A percentile compares a stretch with the other conserved stretches of the same genome.
These are phyloP conservation scores for Diaprepes abbreviatus DNA, from an alignment of 2,888 invertebrate species.

Conservation along the genomic window DNA sequence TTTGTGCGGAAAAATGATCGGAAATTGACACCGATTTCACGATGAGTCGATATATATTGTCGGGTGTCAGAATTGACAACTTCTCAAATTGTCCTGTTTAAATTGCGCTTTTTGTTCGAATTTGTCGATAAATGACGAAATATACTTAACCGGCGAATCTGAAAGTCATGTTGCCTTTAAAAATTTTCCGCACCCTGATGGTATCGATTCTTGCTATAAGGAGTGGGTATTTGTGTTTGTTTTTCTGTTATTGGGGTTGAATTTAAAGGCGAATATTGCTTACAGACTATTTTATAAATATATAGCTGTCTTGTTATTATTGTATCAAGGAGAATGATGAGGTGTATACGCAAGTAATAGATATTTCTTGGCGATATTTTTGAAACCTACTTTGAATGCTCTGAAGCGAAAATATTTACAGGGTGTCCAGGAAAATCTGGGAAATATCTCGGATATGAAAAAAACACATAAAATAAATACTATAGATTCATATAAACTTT, in stretches of 20 bases:
- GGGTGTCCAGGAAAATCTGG: too few species aligned
- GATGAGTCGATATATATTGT: not conserved
- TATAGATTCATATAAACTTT: too few species aligned
- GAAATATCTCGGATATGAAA: too few species aligned
- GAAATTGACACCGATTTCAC: conserved; percentile 20
- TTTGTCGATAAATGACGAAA: conserved; percentile 10
- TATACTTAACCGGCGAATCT: conserved; percentile 14
- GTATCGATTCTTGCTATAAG: not conserved
- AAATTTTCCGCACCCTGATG: not conserved
- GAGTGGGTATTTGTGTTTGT: not conserved
- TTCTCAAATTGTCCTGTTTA: not conserved
- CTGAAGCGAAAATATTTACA: too few species aligned
- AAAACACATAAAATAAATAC: too few species aligned
- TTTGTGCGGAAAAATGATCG: conserved; percentile 18
- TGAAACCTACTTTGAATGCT: too few species aligned
- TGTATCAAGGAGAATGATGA: too few species aligned
- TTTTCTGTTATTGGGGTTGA: not conserved
- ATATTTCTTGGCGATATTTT: too few species aligned
- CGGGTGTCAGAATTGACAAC: conserved; percentile 1
- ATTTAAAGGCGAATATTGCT: too few species aligned
- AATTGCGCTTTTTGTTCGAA: conserved; percentile 17
- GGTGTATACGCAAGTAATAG: too few species aligned
- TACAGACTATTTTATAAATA: too few species aligned
- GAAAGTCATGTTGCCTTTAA: conserved; percentile 22
- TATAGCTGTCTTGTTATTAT: too few species aligned